These are phyloP conservation scores for Hirtodrosophila duncani DNA, from an alignment of 2,888 invertebrate genomes.

Conservation along the genomic window DNA sequence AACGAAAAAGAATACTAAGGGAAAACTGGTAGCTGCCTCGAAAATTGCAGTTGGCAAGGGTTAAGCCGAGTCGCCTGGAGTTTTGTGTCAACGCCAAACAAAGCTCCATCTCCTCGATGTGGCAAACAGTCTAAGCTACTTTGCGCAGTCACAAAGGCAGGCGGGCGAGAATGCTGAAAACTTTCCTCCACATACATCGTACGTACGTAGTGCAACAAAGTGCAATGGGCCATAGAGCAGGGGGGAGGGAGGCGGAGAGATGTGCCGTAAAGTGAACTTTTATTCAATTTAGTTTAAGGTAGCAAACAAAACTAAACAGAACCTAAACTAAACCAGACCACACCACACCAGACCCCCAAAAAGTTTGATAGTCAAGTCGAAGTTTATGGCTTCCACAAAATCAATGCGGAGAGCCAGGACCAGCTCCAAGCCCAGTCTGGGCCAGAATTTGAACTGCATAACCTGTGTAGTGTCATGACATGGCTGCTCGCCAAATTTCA, in stretches of 20 bases:
- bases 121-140: constrained; percentile 55
- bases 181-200: not conserved
- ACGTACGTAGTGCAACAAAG: no score
- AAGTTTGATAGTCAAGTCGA: constrained; percentile 47
- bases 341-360: constrained; percentile 21
- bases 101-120: constrained; percentile 14
- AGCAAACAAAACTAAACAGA: constrained; percentile 7
- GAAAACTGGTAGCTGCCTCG: not conserved
- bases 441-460: not conserved
- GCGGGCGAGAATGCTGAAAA: constrained; percentile 17
- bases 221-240: constrained; percentile 7
- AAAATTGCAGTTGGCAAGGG: constrained; percentile 40
- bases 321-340: no score
- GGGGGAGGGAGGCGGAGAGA: constrained; percentile 5
- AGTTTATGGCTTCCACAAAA: constrained; percentile 48
- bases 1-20: not conserved
- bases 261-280: no score
- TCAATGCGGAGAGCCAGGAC: no score
- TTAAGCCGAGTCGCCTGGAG: constrained; percentile 48
- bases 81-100: constrained; percentile 40
- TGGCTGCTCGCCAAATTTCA: constrained; percentile 52
- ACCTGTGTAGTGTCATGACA: constrained; percentile 21
- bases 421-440: constrained; percentile 13
- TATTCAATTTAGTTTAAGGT: constrained; percentile 45
- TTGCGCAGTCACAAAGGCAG: constrained; percentile 30